These are phyloP conservation scores for Dugesia japonica DNA, from an alignment of 2,888 invertebrate genomes.

Conservation along the genomic window DNA sequence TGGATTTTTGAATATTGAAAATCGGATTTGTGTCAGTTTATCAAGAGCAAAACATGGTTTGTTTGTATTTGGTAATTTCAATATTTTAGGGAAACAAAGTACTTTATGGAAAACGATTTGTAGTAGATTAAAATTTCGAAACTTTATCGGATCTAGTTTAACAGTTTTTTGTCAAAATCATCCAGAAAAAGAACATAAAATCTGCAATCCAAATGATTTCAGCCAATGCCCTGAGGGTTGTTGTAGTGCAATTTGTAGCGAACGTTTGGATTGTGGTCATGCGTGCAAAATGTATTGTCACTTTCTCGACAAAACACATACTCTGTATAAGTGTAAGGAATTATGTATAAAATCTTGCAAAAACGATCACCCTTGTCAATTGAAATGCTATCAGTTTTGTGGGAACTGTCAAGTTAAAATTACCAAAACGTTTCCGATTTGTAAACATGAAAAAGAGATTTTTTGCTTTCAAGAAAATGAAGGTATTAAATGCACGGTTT, in stretches of 20 bases:
- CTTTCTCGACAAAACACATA: slow-evolving; percentile 52
- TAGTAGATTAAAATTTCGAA: slow-evolving; percentile 43
- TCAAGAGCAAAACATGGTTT: slow-evolving; percentile 55
- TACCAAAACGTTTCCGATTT: neutral
- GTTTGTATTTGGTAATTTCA: slow-evolving; percentile 44
- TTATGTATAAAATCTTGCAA: neutral
- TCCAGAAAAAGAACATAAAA: slow-evolving; percentile 32
- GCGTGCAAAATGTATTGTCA: slow-evolving; percentile 56
- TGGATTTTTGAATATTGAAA: slow-evolving; percentile 51
- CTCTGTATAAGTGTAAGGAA: neutral
- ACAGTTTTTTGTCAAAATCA: slow-evolving; percentile 36
- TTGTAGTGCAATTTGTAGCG: slow-evolving; percentile 53
- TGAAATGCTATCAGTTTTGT: slow-evolving; percentile 21
- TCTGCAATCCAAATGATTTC: slow-evolving; percentile 36
- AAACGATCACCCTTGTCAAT: slow-evolving; percentile 23
- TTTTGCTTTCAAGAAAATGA: too few species aligned
- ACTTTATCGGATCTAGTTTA: slow-evolving; percentile 38
- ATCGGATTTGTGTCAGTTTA: slow-evolving; percentile 63
- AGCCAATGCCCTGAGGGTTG: slow-evolving; percentile 49
- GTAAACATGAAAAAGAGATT: neutral
- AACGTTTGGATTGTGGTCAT: slow-evolving; percentile 54
- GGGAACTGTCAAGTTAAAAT: slow-evolving; percentile 38
- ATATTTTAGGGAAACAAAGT: slow-evolving; percentile 36
- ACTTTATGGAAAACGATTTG: slow-evolving; percentile 38
- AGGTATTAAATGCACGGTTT: too few species aligned